Base-by-base conservation (phyloP, 2,888 invertebrate genomes). In the Merodon equestris region DNA sequence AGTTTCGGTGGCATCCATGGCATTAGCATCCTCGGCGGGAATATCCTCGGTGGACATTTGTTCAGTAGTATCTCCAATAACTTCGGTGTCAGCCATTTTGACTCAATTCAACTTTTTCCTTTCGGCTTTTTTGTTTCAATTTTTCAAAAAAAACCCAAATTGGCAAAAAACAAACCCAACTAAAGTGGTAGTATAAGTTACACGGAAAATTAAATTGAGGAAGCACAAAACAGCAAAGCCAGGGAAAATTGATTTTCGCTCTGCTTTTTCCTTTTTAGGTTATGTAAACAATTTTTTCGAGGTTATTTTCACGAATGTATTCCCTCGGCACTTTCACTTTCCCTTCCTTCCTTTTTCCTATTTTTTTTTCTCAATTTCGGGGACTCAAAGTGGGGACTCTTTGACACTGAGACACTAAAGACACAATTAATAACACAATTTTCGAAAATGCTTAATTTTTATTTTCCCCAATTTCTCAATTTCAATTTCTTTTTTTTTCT, bases 81-180 rank as follows among this genome's bases (percentile, higher is more conserved):
- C 85, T 83, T 87, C 87, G 83, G 85, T 85, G 84, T 87, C 88
- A 82, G 88, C 87, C 88, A 88, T 88, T 81, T 83, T 86, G 63
- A 50, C 27, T 27, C 2, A 7, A 27, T 27, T 27, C 7, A n/a
- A n/a, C 27, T 27, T 7, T 19, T 18, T 38, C 38, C 14, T 45
- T 42, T 63, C 44, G 51, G 61, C 47, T 40, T 27, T 27, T 64
- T 50, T 38, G 53, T 67, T 61, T 19, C 64, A 14, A 66, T 56
- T 67, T 14, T 53, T 60, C 44, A 58, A 58, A 68, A 58, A 58
- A 51, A 67, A 47, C 40, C 9, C 18, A 14, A 58, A 56, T 58
- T 47, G 75, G 48, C 17, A 64, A 60, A 45, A 1, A 18, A 48
- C 14, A 60, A 64, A 66, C 47, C 51, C 38, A 61, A 15, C 19